Percentiles rank a stretch among this genome's conserved stretches.
phyloP scores from a whole-genome alignment of 2,113 vertebrate genomes.

The Stigmatopora nigra region DNA sequence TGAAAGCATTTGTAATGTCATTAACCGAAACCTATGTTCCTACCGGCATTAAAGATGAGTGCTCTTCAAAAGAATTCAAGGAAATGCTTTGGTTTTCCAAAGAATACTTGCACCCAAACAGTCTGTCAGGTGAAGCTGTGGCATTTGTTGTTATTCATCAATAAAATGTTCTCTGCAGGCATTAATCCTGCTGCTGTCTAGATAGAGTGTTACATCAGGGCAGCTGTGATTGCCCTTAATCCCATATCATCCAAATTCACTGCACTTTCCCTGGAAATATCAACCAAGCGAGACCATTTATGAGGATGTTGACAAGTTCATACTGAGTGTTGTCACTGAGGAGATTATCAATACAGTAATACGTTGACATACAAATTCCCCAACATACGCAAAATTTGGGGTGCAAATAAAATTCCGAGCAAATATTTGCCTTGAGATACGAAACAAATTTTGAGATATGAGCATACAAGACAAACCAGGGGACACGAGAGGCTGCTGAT shows the following conservation, averaged over 20 bases:
- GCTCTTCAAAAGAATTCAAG: not conserved
- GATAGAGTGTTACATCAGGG: conserved; percentile 31
- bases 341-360: not conserved
- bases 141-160: conserved; percentile 28
- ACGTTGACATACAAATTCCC: too few relatives aligned
- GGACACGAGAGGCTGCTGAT: too few relatives aligned
- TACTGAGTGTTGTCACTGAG: not conserved
- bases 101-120: conserved; percentile 3
- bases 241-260: conserved; percentile 23
- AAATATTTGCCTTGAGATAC: too few relatives aligned
- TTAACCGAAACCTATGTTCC: not conserved
- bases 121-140: conserved; percentile 8
- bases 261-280: conserved; percentile 11
- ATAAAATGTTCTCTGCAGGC: conserved; percentile 26
- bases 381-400: too few relatives aligned
- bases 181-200: conserved; percentile 34
- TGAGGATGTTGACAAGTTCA: not conserved
- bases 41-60: not conserved
- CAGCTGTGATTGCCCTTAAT: conserved; percentile 54
- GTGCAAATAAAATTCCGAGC: too few relatives aligned
- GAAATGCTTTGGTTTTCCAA: not conserved
- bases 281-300: not conserved
- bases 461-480: too few relatives aligned
- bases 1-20: not conserved
- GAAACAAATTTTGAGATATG: too few relatives aligned